Evolutionary conservation across 2,113 vertebrate genomes (phyloP), one percentile per base, ranked within the genome.

Genomic region (Alethe castanea): DNA sequence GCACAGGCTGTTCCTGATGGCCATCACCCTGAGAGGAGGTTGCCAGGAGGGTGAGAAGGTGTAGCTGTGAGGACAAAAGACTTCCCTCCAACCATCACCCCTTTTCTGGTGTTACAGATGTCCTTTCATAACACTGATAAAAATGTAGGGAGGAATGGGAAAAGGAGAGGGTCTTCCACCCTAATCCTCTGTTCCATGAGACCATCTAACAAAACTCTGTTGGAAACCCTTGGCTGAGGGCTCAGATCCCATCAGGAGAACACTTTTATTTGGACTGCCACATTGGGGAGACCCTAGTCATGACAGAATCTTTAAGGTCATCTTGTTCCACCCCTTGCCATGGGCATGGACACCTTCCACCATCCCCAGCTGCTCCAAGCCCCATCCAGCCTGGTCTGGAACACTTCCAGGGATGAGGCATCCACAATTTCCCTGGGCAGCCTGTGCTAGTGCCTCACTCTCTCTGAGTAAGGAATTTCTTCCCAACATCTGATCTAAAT

Each of bases 361-460:
- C 25, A 4, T 7, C 24, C 31, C 52, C 45, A 4, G 7, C 1
- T 59, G 44, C 52, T 66, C 52, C 23, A 36, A 88, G 19, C 18
- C 22, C 36, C 0, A 0, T 19, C 26, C 38, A 73, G 2, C 28
- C 53, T 53, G 53, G 23, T 19, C 28, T 81, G 16, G 33, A 25
- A 4, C 33, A 29, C 5, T 81, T 53, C 38, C 40, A 76, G 14
- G n/a, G 19, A 35, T 82, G 53, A 11, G 17, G 14, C 19, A 61
- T 8, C 70, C 70, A 26, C 38, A 61, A 4, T 9, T 67, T 53
- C 38, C 20, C 47, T 8, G 17, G 29, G 11, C 17, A 54, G 8
- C 14, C 29, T 40, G 20, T 54, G 0, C 29, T 53, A 74, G 16
- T 7, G 38, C 29, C 54, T 61, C 70, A 26, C 29, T 29, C 29